A percentile compares a stretch with the other conserved stretches of the same genome.
Evolutionary conservation across 2,797 vertebrate genomes (phyloP).

Genomic region (Rhyacichthys aspro): DNA sequence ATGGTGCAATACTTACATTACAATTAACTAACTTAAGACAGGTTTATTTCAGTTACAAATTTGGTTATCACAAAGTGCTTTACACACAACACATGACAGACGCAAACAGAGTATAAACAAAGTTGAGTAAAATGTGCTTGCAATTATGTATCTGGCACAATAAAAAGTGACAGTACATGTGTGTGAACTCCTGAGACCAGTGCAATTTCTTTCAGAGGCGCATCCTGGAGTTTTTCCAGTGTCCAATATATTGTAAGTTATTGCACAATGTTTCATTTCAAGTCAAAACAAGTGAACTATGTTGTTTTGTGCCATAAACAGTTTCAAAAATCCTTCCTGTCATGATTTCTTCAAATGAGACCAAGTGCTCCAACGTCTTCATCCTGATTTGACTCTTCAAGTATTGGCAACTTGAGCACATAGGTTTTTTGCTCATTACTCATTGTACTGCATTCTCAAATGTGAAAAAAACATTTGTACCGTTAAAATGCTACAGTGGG

Average conservation of each 20-base stretch:
- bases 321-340: slow-evolving; percentile 47
- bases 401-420: slow-evolving; percentile 5
- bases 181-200: slow-evolving; percentile 61
- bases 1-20: slow-evolving; percentile 18
- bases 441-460: neutral
- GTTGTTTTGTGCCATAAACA: slow-evolving; percentile 51
- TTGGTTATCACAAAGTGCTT: slow-evolving; percentile 60
- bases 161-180: slow-evolving; percentile 45
- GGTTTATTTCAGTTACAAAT: slow-evolving; percentile 70
- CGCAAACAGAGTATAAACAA: slow-evolving; percentile 54
- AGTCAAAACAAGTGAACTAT: slow-evolving; percentile 59
- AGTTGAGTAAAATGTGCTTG: slow-evolving; percentile 51
- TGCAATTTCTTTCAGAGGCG: slow-evolving; percentile 47
- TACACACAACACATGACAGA: slow-evolving; percentile 46
- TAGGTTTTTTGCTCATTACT: neutral
- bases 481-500: slow-evolving; percentile 14
- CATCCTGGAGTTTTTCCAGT: slow-evolving; percentile 44
- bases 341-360: slow-evolving; percentile 46
- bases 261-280: slow-evolving; percentile 66
- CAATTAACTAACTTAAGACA: slow-evolving; percentile 63
- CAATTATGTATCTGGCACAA: slow-evolving; percentile 51
- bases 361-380: slow-evolving; percentile 23
- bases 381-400: slow-evolving; percentile 32
- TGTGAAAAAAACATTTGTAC: slow-evolving; percentile 13
- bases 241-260: slow-evolving; percentile 55